Conservation (phyloP, 2,113 vertebrate species). For the Piaya cayana region DNA sequence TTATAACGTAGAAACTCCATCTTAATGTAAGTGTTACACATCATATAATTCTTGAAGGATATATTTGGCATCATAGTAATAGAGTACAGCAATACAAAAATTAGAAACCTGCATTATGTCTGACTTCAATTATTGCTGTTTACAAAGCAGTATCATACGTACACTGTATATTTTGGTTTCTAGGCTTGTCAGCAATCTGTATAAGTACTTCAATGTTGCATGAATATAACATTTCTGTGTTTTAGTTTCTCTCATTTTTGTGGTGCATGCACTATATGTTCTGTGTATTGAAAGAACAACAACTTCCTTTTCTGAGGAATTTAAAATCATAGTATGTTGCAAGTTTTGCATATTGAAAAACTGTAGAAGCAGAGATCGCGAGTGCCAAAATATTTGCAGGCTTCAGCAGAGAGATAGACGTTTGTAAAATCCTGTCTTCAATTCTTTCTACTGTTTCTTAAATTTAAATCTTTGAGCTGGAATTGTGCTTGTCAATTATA, state of each 20-base stretch:
- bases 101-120: not conserved
- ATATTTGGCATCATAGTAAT: not conserved
- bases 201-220: not conserved
- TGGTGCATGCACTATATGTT: not conserved
- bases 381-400: not conserved
- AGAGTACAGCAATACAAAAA: not conserved
- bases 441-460: not conserved
- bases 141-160: not conserved
- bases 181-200: conserved; percentile 5
- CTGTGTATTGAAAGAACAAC: not conserved
- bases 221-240: not conserved
- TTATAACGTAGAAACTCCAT: not conserved
- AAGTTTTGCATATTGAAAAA: not conserved
- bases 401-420: not conserved
- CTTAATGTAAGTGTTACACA: not conserved
- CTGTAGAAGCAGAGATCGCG: not conserved
- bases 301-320: not conserved
- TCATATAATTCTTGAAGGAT: not conserved
- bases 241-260: not conserved
- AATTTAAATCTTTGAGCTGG: not conserved
- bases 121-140: conserved; percentile 13
- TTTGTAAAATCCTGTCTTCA: not conserved
- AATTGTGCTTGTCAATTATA: not conserved
- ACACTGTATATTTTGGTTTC: conserved; percentile 2
- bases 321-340: not conserved